phyloP scores from a whole-genome alignment of 2,113 vertebrate species.

The Puffinus mauretanicus region DNA sequence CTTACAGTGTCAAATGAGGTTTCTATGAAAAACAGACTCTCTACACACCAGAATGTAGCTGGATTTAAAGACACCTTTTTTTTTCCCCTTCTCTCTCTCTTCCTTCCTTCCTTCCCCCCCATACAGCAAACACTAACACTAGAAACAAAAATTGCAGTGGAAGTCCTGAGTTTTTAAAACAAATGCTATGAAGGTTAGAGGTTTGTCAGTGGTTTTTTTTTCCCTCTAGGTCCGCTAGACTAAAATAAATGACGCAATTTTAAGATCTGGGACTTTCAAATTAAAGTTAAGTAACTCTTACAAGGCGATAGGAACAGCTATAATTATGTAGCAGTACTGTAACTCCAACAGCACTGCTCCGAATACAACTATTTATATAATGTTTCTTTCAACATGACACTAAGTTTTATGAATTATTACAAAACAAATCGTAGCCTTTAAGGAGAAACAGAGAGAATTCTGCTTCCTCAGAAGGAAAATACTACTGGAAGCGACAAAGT shows the following conservation, averaged over 20 bases:
- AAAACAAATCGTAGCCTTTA: not conserved
- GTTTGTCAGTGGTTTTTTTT: not conserved
- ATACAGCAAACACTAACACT: not conserved
- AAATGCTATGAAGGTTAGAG: not conserved
- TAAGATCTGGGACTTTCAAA: conserved; percentile 38
- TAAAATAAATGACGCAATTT: conserved; percentile 54
- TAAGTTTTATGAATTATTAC: not conserved
- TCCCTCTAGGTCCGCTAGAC: conserved; percentile 46
- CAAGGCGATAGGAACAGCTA: not conserved
- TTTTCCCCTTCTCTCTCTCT: not conserved
- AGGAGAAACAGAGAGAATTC: not conserved
- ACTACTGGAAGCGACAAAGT: not conserved
- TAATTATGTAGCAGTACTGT: not conserved
- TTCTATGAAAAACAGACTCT: conserved; percentile 42
- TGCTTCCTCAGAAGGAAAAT: not conserved
- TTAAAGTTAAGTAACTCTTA: conserved; percentile 7
- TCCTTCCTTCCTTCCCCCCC: not conserved
- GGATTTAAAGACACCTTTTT: not conserved
- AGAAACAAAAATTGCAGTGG: not conserved
- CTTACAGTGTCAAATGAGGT: not conserved
- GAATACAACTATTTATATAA: not conserved
- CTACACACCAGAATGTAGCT: conserved; percentile 8
- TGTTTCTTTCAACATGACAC: not conserved
- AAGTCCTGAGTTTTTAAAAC: not conserved
- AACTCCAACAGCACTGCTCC: not conserved